These are phyloP conservation scores for Strigamia transsilvanica DNA, from an alignment of 2,888 invertebrate genomes.

Conservation along the genomic window DNA sequence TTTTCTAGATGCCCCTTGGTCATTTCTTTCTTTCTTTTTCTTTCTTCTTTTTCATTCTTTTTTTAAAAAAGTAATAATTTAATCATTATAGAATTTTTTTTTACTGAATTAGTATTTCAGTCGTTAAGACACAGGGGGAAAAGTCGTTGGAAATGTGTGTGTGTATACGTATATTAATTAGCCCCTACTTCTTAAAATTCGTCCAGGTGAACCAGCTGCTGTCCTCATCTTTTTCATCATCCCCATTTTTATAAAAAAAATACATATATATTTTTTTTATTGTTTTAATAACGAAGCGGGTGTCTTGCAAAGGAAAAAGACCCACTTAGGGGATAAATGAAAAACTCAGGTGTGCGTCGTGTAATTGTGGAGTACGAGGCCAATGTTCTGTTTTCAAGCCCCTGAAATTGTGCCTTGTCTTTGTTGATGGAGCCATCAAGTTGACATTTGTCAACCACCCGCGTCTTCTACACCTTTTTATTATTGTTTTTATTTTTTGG, in stretches of 20 bases:
- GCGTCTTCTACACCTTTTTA: slow-evolving; percentile 23
- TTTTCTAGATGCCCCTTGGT: slow-evolving; percentile 30
- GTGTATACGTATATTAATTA: slow-evolving; percentile 13
- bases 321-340: slow-evolving; percentile 5
- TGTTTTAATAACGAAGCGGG: slow-evolving; percentile 31
- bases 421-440: slow-evolving; percentile 40
- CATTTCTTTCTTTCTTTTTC: not conserved
- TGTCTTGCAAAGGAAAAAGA: not conserved
- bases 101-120: slow-evolving; percentile 12
- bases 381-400: slow-evolving; percentile 10
- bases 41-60: not conserved
- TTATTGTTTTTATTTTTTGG: slow-evolving; percentile 27
- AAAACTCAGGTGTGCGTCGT: slow-evolving; percentile 29
- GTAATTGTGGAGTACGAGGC: slow-evolving; percentile 20
- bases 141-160: not conserved
- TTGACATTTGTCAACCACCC: slow-evolving; percentile 32
- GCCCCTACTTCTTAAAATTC: slow-evolving; percentile 29
- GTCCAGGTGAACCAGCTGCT: slow-evolving; percentile 39
- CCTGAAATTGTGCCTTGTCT: slow-evolving; percentile 35
- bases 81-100: not conserved
- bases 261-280: not conserved
- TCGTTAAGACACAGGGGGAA: not conserved
- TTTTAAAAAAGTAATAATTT: not conserved
- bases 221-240: slow-evolving; percentile 43
- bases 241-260: not conserved